Conservation (phyloP, 2,888 invertebrate species). For the Dicycla oo region DNA sequence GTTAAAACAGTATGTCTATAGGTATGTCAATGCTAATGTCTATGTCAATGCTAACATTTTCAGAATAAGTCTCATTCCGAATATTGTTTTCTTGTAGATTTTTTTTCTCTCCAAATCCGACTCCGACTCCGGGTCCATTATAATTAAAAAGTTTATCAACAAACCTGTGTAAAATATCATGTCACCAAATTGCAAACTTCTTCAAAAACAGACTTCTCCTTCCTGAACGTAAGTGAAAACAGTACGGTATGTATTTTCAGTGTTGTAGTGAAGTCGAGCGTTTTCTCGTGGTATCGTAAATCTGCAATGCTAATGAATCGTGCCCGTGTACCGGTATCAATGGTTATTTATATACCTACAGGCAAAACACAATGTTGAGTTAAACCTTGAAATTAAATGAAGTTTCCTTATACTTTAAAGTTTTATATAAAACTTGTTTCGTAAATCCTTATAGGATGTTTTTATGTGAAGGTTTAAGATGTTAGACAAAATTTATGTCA, state of each 20-base stretch:
- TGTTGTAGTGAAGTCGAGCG: slow-evolving; percentile 63
- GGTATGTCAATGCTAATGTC: too few species aligned
- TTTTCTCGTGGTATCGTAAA: slow-evolving; percentile 67
- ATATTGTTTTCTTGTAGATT: not conserved
- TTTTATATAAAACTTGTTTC: slow-evolving; percentile 54
- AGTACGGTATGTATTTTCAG: slow-evolving; percentile 49
- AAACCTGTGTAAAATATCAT: not conserved
- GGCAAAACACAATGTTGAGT: slow-evolving; percentile 51
- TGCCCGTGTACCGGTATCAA: slow-evolving; percentile 68
- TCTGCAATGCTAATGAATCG: slow-evolving; percentile 75
- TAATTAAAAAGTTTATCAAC: not conserved
- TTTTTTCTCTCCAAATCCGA: not conserved
- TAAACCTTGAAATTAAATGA: slow-evolving; percentile 63
- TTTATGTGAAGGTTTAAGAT: slow-evolving; percentile 24
- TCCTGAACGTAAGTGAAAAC: slow-evolving; percentile 23
- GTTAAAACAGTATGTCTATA: not conserved
- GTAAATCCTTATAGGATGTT: slow-evolving; percentile 15
- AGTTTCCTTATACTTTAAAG: slow-evolving; percentile 53
- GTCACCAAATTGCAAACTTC: too few species aligned
- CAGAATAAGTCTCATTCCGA: not conserved
- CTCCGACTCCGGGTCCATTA: not conserved
- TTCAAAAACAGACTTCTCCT: not conserved
- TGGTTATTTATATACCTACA: slow-evolving; percentile 64
- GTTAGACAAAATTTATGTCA: slow-evolving; percentile 7
- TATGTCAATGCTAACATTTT: not conserved